A percentile compares a stretch with the other conserved stretches of the same genome.
Conservation (phyloP, 2,113 vertebrate species). For the Ardeotis arabs region DNA sequence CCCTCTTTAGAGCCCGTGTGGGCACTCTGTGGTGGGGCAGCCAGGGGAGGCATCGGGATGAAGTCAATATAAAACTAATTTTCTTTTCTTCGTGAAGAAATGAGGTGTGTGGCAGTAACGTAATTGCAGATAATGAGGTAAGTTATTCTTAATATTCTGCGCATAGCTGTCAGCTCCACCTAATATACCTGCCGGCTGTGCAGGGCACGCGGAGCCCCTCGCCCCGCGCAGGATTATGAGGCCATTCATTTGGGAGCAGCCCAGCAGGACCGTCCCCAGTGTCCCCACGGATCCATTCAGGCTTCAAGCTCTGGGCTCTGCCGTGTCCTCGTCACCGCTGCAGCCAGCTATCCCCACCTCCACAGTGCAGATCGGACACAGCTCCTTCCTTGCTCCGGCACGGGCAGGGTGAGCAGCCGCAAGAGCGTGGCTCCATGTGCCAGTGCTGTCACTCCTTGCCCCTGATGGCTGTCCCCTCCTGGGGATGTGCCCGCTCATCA, state of each 20-base stretch:
- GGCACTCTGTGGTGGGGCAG: not conserved
- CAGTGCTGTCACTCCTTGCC: not conserved
- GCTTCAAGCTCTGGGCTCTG: not conserved
- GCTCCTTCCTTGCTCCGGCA: not conserved
- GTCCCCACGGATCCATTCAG: not conserved
- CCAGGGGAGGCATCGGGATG: slow-evolving; percentile 74
- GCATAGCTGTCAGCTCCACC: slow-evolving; percentile 66
- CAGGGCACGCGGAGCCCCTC: not conserved
- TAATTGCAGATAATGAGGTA: slow-evolving; percentile 88
- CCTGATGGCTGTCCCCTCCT: not conserved
- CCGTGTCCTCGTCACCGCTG: not conserved
- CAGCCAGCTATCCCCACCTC: not conserved
- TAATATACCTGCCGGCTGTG: slow-evolving; percentile 46
- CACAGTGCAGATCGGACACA: not conserved
- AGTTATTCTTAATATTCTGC: slow-evolving; percentile 86
- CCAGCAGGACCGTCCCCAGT: not conserved
- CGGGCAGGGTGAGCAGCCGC: accelerated
- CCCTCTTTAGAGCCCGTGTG: not conserved
- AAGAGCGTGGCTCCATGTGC: not conserved
- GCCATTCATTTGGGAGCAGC: slow-evolving; percentile 21
- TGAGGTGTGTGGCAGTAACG: slow-evolving; percentile 83
- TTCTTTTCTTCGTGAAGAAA: slow-evolving; percentile 82
- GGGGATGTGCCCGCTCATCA: not conserved
- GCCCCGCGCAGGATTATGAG: not conserved
- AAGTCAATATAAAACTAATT: slow-evolving; percentile 89